These are phyloP conservation scores for Hyles euphorbiae DNA, from an alignment of 1,140 invertebrate genomes.

Conservation along the genomic window DNA sequence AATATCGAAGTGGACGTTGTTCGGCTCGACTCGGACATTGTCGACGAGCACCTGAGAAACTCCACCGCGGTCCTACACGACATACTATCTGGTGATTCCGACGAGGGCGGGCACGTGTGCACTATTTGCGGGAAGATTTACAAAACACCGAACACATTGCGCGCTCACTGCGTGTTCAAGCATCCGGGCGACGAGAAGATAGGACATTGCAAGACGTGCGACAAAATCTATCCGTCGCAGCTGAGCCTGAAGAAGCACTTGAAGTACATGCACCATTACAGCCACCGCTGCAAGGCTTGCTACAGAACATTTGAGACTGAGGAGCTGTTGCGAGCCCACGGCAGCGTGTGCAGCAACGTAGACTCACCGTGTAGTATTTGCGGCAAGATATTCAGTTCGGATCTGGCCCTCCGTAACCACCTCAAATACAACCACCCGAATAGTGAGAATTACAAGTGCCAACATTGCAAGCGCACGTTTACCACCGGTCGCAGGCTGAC, in stretches of 20 bases:
- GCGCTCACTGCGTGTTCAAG: constrained; percentile 19
- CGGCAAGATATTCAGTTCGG: constrained; percentile 42
- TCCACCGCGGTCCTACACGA: constrained; percentile 44
- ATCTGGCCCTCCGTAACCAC: constrained; percentile 47
- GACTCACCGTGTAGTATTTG: constrained; percentile 37
- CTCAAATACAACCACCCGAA: constrained; percentile 49
- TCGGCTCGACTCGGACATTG: constrained; percentile 39
- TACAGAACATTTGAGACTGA: constrained; percentile 41
- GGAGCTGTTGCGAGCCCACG: constrained; percentile 29
- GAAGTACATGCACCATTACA: constrained; percentile 48
- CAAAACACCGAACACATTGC: constrained; percentile 38
- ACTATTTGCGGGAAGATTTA: constrained; percentile 42
- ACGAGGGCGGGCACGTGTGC: constrained; percentile 23
- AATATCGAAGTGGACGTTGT: constrained; percentile 41
- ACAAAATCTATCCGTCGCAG: constrained; percentile 44
- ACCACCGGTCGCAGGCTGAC: constrained; percentile 32
- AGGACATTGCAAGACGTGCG: constrained; percentile 35
- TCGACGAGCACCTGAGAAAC: constrained; percentile 43
- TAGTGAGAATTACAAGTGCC: constrained; percentile 34
- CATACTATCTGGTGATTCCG: constrained; percentile 25
- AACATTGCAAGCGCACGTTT: constrained; percentile 42
- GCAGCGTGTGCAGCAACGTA: constrained; percentile 26
- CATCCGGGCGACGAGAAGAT: constrained; percentile 3
- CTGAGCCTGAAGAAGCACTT: constrained; percentile 21
- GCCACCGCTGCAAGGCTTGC: constrained; percentile 44